Percentiles rank a stretch among this genome's conserved stretches.
Evolutionary conservation across 2,888 invertebrate species (phyloP).

Genomic region (Hirtodrosophila trivittata): DNA sequence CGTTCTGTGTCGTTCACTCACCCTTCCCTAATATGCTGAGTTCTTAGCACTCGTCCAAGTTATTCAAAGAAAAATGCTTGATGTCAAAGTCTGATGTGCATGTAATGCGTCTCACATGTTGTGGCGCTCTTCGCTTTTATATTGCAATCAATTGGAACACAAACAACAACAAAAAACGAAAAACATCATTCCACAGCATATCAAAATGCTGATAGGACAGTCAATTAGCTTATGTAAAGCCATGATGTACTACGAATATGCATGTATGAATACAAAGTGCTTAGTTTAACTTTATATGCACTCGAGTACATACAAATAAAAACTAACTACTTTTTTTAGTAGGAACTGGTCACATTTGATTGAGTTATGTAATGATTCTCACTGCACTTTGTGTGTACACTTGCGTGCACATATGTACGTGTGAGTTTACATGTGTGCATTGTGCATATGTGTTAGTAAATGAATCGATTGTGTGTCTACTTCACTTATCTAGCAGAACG

Average conservation of each 20-base stretch:
- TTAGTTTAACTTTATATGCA: too few species aligned
- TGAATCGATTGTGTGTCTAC: too few species aligned
- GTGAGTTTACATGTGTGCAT: too few species aligned
- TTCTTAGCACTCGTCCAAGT: too few species aligned
- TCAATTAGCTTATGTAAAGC: conserved; percentile 65
- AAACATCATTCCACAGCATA: conserved; percentile 35
- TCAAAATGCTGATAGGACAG: conserved; percentile 56
- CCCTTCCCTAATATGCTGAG: background rate
- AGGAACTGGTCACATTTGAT: conserved; percentile 1
- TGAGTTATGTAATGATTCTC: too few species aligned
- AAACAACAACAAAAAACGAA: conserved; percentile 10
- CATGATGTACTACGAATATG: conserved; percentile 23
- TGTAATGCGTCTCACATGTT: conserved; percentile 7
- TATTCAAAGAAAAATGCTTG: too few species aligned
- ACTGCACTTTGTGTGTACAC: too few species aligned
- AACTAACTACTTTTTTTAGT: background rate
- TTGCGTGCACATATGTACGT: too few species aligned
- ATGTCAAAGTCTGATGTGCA: conserved; percentile 24
- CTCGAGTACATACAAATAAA: too few species aligned
- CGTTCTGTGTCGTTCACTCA: background rate
- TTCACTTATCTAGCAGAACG: too few species aligned
- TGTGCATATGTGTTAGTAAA: too few species aligned
- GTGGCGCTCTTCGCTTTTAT: conserved; percentile 31
- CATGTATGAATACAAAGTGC: conserved; percentile 26
- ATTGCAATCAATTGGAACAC: conserved; percentile 36